Base-by-base conservation (phyloP, 2,797 vertebrate genomes). In the Enteromius afrohamiltoni region DNA sequence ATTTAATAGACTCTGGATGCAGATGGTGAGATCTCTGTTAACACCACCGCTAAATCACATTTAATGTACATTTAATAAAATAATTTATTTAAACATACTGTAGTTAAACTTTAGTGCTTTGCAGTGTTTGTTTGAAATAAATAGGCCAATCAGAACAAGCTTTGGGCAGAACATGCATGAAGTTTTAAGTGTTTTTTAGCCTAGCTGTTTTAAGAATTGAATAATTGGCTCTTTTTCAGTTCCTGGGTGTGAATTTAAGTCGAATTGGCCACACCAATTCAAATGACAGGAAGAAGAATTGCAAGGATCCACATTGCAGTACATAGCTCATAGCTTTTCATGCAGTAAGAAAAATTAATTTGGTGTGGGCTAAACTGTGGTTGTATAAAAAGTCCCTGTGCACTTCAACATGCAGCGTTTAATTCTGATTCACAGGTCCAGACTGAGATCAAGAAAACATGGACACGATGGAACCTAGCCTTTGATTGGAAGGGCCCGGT, bases 401-500 rank as follows among this genome's bases (percentile, higher is more conserved):
- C 19, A 55, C 34, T 74, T 53, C 49, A 37, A 51, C 11, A 37
- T 34, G 14, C 11, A 58, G 53, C 55, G 19, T 62, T 8, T 62
- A 17, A 40, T 10, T 80, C 1, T 45, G 29, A 70, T 19, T 17
- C 7, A 45, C 90, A 97, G 97, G 96, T 97, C 42, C 97, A 97
- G 90, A 91, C 95, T 0, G 97, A 97, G 91, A 95, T 97, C 75
- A 96, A 96, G 92, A 97, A 97, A 92, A 93, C 93, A 2, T 97
- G 96, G 96, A 95, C 92, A 0, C 93, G 95, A 29, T 97, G 96
- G 96, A 95, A 93, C 86, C 90, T 96, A 58, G 92, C 95, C 0
- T 85, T 95, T 4, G 94, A 96, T 88, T 97, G 94, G 94, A 92
- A 94, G 73, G 92, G 87, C 53, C 85, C 89, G 6, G 91, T 92